These are phyloP conservation scores for Ganaspis brasiliensis DNA, from an alignment of 2,888 invertebrate species.

Conservation along the genomic window DNA sequence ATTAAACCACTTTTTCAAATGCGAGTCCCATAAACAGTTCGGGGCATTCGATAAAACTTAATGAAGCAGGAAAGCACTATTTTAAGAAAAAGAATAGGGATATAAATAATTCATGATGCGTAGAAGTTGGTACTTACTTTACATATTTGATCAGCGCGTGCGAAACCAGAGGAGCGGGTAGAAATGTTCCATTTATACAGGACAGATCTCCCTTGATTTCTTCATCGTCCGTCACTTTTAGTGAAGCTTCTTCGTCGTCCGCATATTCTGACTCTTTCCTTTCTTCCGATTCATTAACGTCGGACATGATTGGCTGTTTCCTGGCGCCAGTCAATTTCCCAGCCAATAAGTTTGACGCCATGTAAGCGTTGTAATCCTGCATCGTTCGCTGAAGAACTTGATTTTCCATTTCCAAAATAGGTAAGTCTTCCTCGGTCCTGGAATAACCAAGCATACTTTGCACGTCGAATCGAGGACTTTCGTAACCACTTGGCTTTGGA, in stretches of 20 bases:
- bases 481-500: constrained; percentile 41
- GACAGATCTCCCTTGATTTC: constrained; percentile 73
- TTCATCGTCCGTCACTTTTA: constrained; percentile 48
- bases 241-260: constrained; percentile 52
- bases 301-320: constrained; percentile 31
- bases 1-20: not conserved
- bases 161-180: constrained; percentile 75
- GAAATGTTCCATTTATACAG: constrained; percentile 77
- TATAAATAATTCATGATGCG: constrained; percentile 70
- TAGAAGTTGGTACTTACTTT: constrained; percentile 72
- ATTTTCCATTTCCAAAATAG: constrained; percentile 75
- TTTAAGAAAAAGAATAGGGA: constrained; percentile 1
- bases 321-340: constrained; percentile 47
- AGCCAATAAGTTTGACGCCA: constrained; percentile 66
- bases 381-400: constrained; percentile 73
- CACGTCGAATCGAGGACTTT: constrained; percentile 65
- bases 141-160: constrained; percentile 79
- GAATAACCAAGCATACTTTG: constrained; percentile 75
- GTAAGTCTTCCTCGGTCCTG: constrained; percentile 71
- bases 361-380: constrained; percentile 74
- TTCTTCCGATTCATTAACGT: constrained; percentile 10
- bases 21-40: not conserved
- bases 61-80: not conserved
- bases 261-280: constrained; percentile 41
- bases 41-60: not conserved